These are phyloP conservation scores for Oplegnathus fasciatus DNA, from an alignment of 2,113 vertebrate genomes.

Conservation along the genomic window DNA sequence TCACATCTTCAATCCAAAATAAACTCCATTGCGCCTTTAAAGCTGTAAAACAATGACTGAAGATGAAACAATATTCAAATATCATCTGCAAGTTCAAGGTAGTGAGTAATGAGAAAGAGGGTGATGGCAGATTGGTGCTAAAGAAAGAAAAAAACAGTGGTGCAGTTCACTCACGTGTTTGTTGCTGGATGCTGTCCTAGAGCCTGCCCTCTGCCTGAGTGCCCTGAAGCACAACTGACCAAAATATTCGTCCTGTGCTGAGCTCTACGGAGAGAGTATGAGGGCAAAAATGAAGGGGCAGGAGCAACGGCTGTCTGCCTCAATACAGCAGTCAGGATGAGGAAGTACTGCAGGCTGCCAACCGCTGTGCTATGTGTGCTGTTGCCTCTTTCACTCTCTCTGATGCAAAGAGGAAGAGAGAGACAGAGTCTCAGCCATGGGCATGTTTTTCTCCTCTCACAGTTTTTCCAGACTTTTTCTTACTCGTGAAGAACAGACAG, in stretches of 20 bases:
- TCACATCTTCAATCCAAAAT: constrained; percentile 8
- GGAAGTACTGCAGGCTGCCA: constrained; percentile 72
- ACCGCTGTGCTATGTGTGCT: constrained; percentile 30
- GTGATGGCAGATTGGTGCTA: constrained; percentile 14
- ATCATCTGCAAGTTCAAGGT: background rate
- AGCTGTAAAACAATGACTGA: constrained; percentile 11
- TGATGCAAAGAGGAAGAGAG: constrained; percentile 53
- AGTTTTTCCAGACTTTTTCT: constrained; percentile 55
- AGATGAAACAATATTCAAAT: background rate
- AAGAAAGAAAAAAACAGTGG: constrained; percentile 12
- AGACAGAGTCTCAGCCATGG: constrained; percentile 30
- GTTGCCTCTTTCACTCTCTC: constrained; percentile 50
- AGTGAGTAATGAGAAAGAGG: constrained; percentile 3
- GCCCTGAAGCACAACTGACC: constrained; percentile 35
- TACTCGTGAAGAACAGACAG: constrained; percentile 16
- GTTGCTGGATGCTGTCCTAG: constrained; percentile 10
- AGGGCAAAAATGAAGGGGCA: constrained; percentile 33
- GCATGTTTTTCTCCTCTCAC: constrained; percentile 56
- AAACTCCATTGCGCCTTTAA: background rate
- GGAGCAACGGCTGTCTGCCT: constrained; percentile 43
- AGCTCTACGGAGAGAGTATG: background rate
- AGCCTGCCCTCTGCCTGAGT: constrained; percentile 30
- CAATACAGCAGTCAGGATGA: constrained; percentile 59
- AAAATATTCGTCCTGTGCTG: constrained; percentile 44
- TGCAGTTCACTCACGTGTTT: constrained; percentile 60